Conservation (phyloP, 1,140 invertebrate species). For the Chironomus striatipennis region DNA sequence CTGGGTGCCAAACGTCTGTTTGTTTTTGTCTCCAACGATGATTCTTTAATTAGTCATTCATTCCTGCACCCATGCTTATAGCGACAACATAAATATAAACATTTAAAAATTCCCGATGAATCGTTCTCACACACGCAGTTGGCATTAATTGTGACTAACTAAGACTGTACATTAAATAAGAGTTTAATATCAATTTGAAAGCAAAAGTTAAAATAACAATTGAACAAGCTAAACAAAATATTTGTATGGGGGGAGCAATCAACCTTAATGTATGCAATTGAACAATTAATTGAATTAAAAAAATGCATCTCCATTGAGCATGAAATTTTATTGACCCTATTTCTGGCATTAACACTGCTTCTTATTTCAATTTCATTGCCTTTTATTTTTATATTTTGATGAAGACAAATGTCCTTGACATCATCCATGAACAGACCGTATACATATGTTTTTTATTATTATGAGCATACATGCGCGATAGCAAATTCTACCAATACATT, state of each 20-base stretch:
- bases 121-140: too few species aligned
- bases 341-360: not conserved
- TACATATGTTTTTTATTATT: constrained; percentile 23
- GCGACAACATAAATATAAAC: not conserved
- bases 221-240: not conserved
- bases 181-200: not conserved
- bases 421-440: not conserved
- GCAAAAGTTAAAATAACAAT: not conserved
- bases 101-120: too few species aligned
- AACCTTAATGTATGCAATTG: constrained; percentile 3
- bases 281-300: not conserved
- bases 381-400: not conserved
- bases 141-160: too few species aligned
- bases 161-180: too few species aligned
- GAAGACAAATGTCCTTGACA: constrained; percentile 18
- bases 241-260: not conserved
- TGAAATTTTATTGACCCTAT: not conserved
- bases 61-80: not conserved
- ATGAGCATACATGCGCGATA: constrained; percentile 18
- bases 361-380: too few species aligned
- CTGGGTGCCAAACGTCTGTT: not conserved
- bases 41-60: constrained; percentile 3
- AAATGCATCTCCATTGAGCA: not conserved
- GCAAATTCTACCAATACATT: not conserved
- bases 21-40: not conserved